Percentiles rank a stretch among this genome's conserved stretches.
phyloP scores from a whole-genome alignment of 2,797 vertebrate genomes.

The Prunella strophiata region DNA sequence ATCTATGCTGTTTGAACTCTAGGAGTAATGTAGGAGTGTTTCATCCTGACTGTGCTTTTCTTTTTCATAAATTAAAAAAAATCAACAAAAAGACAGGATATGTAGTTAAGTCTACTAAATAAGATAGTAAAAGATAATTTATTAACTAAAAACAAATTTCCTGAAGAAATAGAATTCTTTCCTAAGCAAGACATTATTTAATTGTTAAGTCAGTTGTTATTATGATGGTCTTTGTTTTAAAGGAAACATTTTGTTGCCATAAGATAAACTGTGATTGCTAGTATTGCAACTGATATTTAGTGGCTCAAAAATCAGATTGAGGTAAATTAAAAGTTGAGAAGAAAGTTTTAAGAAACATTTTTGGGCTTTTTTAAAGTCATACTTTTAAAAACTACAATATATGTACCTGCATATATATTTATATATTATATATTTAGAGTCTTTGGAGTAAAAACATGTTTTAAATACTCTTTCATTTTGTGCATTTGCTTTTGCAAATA shows the following conservation, averaged over 20 bases:
- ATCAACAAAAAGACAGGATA: not conserved
- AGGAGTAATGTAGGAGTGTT: not conserved
- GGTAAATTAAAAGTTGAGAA: not conserved
- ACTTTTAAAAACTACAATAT: not conserved
- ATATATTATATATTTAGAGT: not conserved
- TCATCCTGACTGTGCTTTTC: not conserved
- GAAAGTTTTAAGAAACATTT: not conserved
- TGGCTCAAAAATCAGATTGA: not conserved
- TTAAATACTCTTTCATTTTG: not conserved
- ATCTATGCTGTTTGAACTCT: not conserved
- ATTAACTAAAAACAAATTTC: not conserved
- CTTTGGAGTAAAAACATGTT: not conserved
- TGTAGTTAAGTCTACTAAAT: not conserved
- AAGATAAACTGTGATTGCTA: not conserved
- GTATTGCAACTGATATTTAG: not conserved
- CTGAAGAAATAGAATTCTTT: not conserved
- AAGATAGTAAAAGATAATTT: not conserved
- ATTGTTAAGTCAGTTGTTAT: not conserved
- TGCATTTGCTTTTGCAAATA: not conserved
- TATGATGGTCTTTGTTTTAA: not conserved
- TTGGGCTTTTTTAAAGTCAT: not conserved
- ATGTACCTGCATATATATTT: fast-evolving
- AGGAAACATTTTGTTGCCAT: not conserved
- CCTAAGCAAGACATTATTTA: not conserved
- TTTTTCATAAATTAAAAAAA: not conserved